Base-by-base conservation (phyloP, 2,113 vertebrate species). In the Myiozetetes cayanensis region DNA sequence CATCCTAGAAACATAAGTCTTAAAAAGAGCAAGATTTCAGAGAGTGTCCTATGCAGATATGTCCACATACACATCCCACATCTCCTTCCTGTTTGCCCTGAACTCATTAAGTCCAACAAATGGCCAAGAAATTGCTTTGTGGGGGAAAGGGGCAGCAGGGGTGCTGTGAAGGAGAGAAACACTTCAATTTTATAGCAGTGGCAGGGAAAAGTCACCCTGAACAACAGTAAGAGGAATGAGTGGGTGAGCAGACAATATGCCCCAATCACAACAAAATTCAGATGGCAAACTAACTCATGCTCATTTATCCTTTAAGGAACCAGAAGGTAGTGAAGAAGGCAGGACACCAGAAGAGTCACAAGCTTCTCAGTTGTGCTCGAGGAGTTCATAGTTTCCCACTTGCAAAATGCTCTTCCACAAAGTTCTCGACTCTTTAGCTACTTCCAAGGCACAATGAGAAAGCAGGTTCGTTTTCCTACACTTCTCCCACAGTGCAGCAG, bases 201-300 rank as follows among this genome's bases (percentile, higher is more conserved):
- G 21, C 9, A 50, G 8, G 30, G 41, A 24, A 35, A 71, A 68
- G 58, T 24, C 9, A 65, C 20, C 7, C 37, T 56, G 22, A 86
- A 46, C 9, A 85, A 61, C 0, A 0, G 6, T 13, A 78, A 66
- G 55, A 71, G 39, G 13, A 35, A 24, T 1, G 2, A 78, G 20
- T 15, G 9, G 6, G 21, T 67, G 16, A 82, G 43, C n/a, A 87
- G 24, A 47, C 16, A 65, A 25, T 6, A 43, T 12, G 6, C 2
- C 13, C 24, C 20, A 67, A 53, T 5, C 14, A 27, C 23, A 82
- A 78, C 9, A 75, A 77, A 33, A 67, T n/a, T 58, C 53, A 68
- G 20, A 46, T 63, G 23, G 37, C 43, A 72, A 17, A 18, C 25
- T 59, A 80, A 76, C 17, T 65, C 63, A n/a, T 8, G 8, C 9